Evolutionary conservation across 1,140 invertebrate species (phyloP).

Genomic region (Zaprionus gabonicus): DNA sequence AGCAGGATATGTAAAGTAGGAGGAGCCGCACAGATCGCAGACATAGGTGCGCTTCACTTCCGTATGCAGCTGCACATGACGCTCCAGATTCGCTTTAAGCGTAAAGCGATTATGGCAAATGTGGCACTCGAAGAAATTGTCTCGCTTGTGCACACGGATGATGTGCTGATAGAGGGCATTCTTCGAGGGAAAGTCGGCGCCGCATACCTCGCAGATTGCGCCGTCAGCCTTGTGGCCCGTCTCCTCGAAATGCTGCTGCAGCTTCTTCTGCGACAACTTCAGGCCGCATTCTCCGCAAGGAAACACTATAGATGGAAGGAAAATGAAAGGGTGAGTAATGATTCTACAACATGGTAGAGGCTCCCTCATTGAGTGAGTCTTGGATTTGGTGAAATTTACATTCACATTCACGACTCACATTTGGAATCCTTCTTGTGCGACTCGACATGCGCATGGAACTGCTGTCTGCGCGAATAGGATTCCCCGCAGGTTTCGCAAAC

Average conservation of each 20-base stretch:
- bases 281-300: slow-evolving; percentile 79
- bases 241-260: slow-evolving; percentile 81
- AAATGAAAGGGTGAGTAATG: neutral
- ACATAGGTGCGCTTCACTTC: slow-evolving; percentile 83
- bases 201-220: slow-evolving; percentile 83
- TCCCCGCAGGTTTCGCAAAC: slow-evolving; percentile 84
- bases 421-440: slow-evolving; percentile 84
- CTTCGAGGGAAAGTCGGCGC: slow-evolving; percentile 75
- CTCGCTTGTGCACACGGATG: slow-evolving; percentile 79
- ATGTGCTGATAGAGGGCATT: slow-evolving; percentile 82
- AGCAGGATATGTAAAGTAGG: slow-evolving; percentile 83
- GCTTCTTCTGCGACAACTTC: slow-evolving; percentile 78
- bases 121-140: slow-evolving; percentile 84
- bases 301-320: slow-evolving; percentile 54
- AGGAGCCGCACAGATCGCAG: slow-evolving; percentile 83
- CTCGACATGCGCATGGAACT: slow-evolving; percentile 83
- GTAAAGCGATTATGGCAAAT: slow-evolving; percentile 84
- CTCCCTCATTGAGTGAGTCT: neutral
- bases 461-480: slow-evolving; percentile 81
- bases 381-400: slow-evolving; percentile 77
- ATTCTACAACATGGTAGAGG: neutral
- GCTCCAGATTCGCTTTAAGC: slow-evolving; percentile 81
- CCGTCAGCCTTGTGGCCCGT: slow-evolving; percentile 81
- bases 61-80: slow-evolving; percentile 83
- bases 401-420: slow-evolving; percentile 79